Percentiles rank a stretch among this genome's conserved stretches.
These are phyloP conservation scores for Pionites leucogaster DNA, from an alignment of 2,113 vertebrate species.

Conservation along the genomic window DNA sequence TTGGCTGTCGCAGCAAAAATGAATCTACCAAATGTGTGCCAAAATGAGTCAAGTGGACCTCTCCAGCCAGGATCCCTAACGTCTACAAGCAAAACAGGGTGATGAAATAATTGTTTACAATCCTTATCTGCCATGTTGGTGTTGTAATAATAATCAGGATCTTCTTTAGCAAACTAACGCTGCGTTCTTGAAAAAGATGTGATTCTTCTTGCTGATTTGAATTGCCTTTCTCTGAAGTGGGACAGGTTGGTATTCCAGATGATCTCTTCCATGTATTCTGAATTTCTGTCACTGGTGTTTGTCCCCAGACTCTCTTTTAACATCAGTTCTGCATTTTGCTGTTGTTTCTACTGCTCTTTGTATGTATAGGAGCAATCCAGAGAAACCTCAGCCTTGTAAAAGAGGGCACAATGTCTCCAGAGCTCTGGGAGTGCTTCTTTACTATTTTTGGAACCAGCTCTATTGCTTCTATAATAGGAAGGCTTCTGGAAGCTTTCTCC, in stretches of 20 bases:
- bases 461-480: conserved; percentile 54
- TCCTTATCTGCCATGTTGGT: background rate
- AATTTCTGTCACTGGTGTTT: background rate
- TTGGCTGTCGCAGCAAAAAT: background rate
- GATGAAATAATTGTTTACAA: background rate
- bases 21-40: background rate
- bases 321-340: background rate
- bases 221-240: background rate
- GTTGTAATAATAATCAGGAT: background rate
- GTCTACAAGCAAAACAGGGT: background rate
- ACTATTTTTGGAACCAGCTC: conserved; percentile 59
- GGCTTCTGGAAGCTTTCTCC: conserved; percentile 59
- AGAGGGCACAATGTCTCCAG: conserved; percentile 9
- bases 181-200: background rate
- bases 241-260: background rate
- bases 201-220: background rate
- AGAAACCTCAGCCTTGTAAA: background rate
- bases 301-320: background rate
- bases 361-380: background rate
- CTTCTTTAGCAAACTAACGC: background rate
- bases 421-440: conserved; percentile 27
- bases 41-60: background rate
- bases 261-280: background rate
- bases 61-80: background rate
- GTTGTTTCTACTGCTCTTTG: background rate